Percentiles rank a stretch among this genome's conserved stretches.
These are phyloP conservation scores for Papilio aristodemus DNA, from an alignment of 1,140 invertebrate genomes.

Conservation along the genomic window DNA sequence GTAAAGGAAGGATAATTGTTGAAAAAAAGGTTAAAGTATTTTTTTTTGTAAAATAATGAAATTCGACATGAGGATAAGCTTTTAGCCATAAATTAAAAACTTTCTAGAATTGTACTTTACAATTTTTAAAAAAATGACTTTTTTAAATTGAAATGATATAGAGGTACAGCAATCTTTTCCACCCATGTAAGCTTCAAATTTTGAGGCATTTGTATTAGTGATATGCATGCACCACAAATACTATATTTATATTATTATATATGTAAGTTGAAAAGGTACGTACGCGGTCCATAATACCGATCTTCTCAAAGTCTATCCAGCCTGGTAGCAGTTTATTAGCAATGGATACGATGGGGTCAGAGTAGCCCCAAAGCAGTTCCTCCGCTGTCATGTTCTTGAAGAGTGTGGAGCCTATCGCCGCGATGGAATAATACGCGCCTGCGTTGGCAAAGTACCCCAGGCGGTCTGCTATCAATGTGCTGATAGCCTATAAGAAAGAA, in stretches of 20 bases:
- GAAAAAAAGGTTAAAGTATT: background rate
- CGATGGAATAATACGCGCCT: slow-evolving; percentile 83
- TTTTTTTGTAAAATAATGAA: background rate
- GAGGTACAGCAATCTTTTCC: too few species aligned
- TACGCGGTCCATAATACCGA: slow-evolving; percentile 92
- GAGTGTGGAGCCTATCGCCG: slow-evolving; percentile 83
- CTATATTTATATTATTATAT: too few species aligned
- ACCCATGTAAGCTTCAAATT: too few species aligned
- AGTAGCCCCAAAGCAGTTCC: slow-evolving; percentile 93
- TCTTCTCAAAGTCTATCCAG: slow-evolving; percentile 87
- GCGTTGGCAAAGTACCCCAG: slow-evolving; percentile 82
- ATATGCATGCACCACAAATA: too few species aligned
- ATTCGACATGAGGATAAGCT: too few species aligned
- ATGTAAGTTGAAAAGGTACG: slow-evolving; percentile 59
- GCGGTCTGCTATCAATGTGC: slow-evolving; percentile 81
- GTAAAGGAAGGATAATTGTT: slow-evolving; percentile 32
- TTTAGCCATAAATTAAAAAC: too few species aligned
- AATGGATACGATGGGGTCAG: slow-evolving; percentile 86
- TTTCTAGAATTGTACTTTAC: too few species aligned
- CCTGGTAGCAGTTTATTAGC: slow-evolving; percentile 85
- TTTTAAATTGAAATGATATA: too few species aligned
- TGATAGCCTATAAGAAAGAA: slow-evolving; percentile 82
- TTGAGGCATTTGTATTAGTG: too few species aligned
- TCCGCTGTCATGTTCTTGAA: slow-evolving; percentile 86
- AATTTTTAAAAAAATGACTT: too few species aligned